Base-by-base conservation (phyloP, 2,113 vertebrate species). In the Lota lota region DNA sequence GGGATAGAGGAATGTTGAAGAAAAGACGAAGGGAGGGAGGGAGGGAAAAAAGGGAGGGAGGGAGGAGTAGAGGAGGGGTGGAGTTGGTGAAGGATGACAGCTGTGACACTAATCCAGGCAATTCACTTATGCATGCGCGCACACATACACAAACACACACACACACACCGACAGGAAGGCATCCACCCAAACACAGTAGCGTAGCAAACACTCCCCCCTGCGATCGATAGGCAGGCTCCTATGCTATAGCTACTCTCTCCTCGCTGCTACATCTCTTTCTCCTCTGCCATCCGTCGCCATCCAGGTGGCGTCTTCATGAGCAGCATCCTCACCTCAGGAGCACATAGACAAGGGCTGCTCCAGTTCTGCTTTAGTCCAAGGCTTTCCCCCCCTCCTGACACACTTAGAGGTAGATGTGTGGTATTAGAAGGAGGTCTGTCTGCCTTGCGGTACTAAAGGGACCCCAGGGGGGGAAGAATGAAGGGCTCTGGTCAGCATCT, bases 91-190 rank as follows among this genome's bases (percentile, higher is more conserved):
- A 83, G 81, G 82, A 67, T 80, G 88, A 90, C 90, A 89, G 82
- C 77, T 85, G 84, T 81, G 83, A 87, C 63, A 36, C 68, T 89
- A 90, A 92, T 90, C 89, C 85, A 68, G 65, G 70, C 77, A 68
- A 77, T 81, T 21, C 79, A 82, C 74, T 80, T 40, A 40, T 40
- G 36, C 36, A 40, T 40, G 36, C 36, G 36, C 6, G 36, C 6
- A 11, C 11, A 40, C 18, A 22, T 19, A 59, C 56, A 47, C 58
- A 69, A 22, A 63, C 50, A 40, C 36, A 40, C 67, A 40, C 63
- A 75, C 21, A 67, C 65, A 77, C 62, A 68, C 17, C 33, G 66
- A 57, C 58, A 69, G 15, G 53, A 54, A 6, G 11, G 36, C 36
- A 24, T 24, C 24, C 24, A 24, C 24, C 24, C 24, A 40, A 40